Percentiles rank a stretch among this genome's conserved stretches.
Conservation (phyloP, 1,140 invertebrate genomes). For the Littorina saxatilis region DNA sequence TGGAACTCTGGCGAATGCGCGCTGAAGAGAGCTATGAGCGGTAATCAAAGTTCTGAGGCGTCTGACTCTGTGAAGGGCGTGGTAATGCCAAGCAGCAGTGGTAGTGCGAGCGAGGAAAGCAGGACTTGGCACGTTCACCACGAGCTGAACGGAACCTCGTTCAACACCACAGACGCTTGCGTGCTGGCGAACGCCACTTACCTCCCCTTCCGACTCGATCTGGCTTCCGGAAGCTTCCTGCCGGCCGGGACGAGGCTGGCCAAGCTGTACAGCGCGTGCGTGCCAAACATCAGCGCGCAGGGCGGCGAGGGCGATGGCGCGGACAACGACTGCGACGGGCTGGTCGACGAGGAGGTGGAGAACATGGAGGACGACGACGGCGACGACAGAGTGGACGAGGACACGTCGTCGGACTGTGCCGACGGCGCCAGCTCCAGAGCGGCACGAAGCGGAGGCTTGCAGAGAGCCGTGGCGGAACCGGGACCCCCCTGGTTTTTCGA, state of each 20-base stretch:
- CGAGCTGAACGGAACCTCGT: neutral
- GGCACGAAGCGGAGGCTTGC: neutral
- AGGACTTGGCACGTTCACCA: conserved; percentile 2
- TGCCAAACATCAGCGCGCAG: neutral
- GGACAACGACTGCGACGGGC: conserved; percentile 33
- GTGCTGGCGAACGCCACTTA: conserved; percentile 43
- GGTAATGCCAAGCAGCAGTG: neutral
- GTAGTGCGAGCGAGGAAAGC: neutral
- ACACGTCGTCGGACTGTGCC: conserved; percentile 4
- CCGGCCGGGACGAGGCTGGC: conserved; percentile 31
- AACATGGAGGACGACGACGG: conserved; percentile 35
- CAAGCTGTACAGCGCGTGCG: conserved; percentile 24
- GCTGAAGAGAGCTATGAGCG: neutral
- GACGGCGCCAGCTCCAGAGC: neutral
- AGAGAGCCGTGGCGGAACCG: neutral
- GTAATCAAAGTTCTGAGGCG: too few relatives aligned
- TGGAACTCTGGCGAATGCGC: neutral
- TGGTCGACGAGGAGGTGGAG: conserved; percentile 29
- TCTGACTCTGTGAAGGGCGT: conserved; percentile 1
- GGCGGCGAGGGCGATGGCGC: conserved; percentile 17
- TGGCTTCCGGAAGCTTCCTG: conserved; percentile 19
- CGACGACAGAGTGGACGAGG: conserved; percentile 18
- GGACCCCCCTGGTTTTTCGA: neutral
- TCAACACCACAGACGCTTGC: conserved; percentile 11
- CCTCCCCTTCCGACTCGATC: conserved; percentile 36